These are phyloP conservation scores for Mergus octosetaceus DNA, from an alignment of 2,797 vertebrate species.

Conservation along the genomic window DNA sequence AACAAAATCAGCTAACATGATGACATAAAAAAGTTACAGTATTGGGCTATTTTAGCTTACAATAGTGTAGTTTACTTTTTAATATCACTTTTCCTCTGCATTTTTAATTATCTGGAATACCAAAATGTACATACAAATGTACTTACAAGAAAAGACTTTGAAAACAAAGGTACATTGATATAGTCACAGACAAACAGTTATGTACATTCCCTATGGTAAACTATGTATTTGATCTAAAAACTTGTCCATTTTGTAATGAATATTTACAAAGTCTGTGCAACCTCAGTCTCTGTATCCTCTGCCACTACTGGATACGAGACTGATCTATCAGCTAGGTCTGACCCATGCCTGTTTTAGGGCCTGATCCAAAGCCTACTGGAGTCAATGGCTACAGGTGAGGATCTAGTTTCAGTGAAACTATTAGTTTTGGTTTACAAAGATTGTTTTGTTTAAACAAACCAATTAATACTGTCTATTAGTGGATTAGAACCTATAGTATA, in stretches of 20 bases:
- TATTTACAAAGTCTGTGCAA: not conserved
- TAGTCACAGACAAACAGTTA: not conserved
- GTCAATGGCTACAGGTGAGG: conserved; percentile 21
- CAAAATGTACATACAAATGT: not conserved
- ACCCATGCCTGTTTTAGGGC: conserved; percentile 62
- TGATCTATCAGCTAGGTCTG: not conserved
- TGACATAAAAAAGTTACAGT: not conserved
- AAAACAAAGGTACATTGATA: not conserved
- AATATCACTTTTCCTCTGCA: not conserved
- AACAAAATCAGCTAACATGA: not conserved
- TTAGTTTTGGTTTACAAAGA: conserved; percentile 35
- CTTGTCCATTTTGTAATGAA: not conserved
- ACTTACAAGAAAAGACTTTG: not conserved
- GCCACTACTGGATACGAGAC: not conserved
- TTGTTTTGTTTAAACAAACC: conserved; percentile 42
- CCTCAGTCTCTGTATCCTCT: conserved; percentile 13
- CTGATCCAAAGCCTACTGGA: conserved; percentile 32
- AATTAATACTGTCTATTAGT: not conserved
- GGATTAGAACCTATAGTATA: not conserved
- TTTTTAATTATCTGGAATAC: not conserved
- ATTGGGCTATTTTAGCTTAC: not conserved
- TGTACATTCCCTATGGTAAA: not conserved
- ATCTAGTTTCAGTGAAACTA: conserved; percentile 70
- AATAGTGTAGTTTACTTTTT: not conserved
- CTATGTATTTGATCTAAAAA: not conserved